Conservation (phyloP, 2,888 invertebrate species). For the Deroplatys truncata region DNA sequence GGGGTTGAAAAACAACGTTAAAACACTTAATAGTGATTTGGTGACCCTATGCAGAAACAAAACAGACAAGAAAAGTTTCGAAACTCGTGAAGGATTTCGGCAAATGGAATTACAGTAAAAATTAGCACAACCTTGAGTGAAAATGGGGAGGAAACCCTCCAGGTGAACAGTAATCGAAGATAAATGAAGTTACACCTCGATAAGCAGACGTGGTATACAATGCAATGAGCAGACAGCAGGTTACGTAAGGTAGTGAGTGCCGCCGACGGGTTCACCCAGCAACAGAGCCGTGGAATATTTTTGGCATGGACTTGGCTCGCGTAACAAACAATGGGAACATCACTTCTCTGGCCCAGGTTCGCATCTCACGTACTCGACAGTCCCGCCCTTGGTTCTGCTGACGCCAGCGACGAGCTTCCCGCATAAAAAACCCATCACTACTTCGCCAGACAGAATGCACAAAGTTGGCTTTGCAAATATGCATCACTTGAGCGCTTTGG, state of each 20-base stretch:
- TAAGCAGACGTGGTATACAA: not conserved
- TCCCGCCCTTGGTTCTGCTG: not conserved
- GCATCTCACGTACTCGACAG: not conserved
- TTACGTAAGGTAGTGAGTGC: not conserved
- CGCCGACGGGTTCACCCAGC: not conserved
- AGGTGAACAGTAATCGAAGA: not conserved
- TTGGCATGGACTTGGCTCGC: not conserved
- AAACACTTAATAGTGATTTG: too few relatives aligned
- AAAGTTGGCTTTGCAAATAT: too few relatives aligned
- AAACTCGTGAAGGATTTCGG: too few relatives aligned
- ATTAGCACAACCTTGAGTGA: too few relatives aligned
- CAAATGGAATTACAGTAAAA: too few relatives aligned
- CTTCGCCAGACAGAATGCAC: too few relatives aligned
- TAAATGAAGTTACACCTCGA: not conserved
- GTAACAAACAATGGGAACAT: not conserved
- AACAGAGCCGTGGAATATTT: not conserved
- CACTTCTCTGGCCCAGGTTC: not conserved
- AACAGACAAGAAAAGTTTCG: too few relatives aligned
- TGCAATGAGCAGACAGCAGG: not conserved
- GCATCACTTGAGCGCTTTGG: too few relatives aligned
- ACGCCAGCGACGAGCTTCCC: not conserved
- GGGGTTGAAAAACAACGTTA: too few relatives aligned
- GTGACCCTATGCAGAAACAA: too few relatives aligned
- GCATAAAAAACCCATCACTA: too few relatives aligned
- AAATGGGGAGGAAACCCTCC: too few relatives aligned